phyloP scores from a whole-genome alignment of 2,797 vertebrate species.

The Mormyrus hasselquistii region DNA sequence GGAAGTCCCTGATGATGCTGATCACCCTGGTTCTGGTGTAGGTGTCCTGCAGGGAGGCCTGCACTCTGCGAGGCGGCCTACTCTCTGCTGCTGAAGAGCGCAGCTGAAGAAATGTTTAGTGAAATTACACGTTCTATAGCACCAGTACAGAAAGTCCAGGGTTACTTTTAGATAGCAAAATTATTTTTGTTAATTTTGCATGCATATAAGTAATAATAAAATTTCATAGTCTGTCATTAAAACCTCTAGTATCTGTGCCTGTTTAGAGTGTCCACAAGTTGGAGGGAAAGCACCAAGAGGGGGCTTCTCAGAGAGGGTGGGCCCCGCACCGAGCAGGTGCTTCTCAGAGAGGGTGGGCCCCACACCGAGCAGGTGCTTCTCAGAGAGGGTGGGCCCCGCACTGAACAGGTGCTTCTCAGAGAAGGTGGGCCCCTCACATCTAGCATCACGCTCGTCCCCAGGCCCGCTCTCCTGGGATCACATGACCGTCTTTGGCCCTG shows the following conservation, averaged over 20 bases:
- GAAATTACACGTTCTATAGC: too few relatives aligned
- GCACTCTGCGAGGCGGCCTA: neutral
- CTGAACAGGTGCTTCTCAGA: too few relatives aligned
- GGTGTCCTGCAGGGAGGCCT: neutral
- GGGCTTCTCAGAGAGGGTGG: neutral
- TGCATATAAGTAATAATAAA: neutral
- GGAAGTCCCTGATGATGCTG: neutral
- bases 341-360: too few relatives aligned
- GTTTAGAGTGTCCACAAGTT: neutral
- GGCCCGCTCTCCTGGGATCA: too few relatives aligned
- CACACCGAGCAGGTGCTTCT: neutral
- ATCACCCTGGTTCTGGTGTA: neutral
- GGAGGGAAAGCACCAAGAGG: neutral
- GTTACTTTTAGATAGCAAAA: neutral
- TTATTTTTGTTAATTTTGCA: neutral
- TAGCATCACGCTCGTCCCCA: too few relatives aligned
- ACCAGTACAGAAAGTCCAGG: neutral
- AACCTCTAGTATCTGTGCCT: neutral
- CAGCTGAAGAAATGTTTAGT: neutral
- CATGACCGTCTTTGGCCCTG: too few relatives aligned
- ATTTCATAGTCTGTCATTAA: neutral
- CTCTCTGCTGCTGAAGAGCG: neutral
- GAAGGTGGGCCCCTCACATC: too few relatives aligned
- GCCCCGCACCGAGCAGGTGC: too few relatives aligned
- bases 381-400: neutral